Evolutionary conservation across 2,888 invertebrate genomes (phyloP).

Genomic region (Metalampra italica): DNA sequence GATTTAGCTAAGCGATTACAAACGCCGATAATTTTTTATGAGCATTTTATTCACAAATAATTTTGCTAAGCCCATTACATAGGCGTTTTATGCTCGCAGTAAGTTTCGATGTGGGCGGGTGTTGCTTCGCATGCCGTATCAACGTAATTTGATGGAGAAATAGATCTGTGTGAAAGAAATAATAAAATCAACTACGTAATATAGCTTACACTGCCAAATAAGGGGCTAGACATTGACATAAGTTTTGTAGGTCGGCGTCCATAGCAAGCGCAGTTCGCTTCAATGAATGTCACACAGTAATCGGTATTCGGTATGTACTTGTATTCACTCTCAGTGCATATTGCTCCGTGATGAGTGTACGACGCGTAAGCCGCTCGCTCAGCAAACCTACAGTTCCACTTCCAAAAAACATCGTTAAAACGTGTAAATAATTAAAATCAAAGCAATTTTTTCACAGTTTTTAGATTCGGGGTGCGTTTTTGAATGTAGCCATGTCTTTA

Average conservation of each 20-base stretch:
- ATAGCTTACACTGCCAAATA: no score
- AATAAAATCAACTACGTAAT: no score
- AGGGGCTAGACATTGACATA: slow-evolving; percentile 24
- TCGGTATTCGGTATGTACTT: slow-evolving; percentile 8
- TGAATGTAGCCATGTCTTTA: slow-evolving; percentile 21
- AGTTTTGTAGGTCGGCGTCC: slow-evolving; percentile 29
- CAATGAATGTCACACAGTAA: slow-evolving; percentile 22
- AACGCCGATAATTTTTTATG: no score
- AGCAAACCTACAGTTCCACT: slow-evolving; percentile 12
- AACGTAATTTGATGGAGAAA: no score
- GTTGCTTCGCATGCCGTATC: no score
- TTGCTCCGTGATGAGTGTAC: slow-evolving; percentile 25
- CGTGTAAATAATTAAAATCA: slow-evolving; percentile 9
- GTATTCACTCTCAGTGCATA: slow-evolving; percentile 34
- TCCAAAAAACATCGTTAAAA: slow-evolving; percentile 13
- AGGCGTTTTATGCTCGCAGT: no score
- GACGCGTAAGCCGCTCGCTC: slow-evolving; percentile 18
- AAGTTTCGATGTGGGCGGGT: no score
- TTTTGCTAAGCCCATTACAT: no score
- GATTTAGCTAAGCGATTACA: no score
- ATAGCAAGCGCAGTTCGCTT: slow-evolving; percentile 13
- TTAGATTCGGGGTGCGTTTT: slow-evolving; percentile 5
- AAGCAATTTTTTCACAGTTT: neutral
- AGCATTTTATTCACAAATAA: no score
- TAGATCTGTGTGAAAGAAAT: no score